A percentile compares a stretch with the other conserved stretches of the same genome.
Evolutionary conservation across 1,140 invertebrate genomes (phyloP).

Genomic region (Cephus cinctus): DNA sequence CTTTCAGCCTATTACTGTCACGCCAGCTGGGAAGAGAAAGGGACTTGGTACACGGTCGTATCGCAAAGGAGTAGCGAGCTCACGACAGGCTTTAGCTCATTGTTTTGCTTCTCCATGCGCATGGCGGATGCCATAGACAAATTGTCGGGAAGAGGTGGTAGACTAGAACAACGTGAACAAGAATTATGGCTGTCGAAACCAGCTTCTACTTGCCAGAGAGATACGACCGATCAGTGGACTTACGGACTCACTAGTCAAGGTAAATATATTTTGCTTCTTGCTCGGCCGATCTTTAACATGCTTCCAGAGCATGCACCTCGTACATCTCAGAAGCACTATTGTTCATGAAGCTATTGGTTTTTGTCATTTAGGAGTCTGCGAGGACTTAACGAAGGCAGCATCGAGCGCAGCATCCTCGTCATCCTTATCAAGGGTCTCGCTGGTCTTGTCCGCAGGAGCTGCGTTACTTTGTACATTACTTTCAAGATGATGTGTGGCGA

Average conservation of each 20-base stretch:
- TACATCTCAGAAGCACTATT: neutral
- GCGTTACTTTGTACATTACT: constrained; percentile 33
- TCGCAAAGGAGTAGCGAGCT: constrained; percentile 52
- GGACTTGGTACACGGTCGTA: constrained; percentile 60
- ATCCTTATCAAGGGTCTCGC: constrained; percentile 37
- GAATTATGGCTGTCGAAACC: constrained; percentile 43
- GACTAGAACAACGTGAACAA: constrained; percentile 33
- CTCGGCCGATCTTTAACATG: too few species aligned
- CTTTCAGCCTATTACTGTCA: constrained; percentile 60
- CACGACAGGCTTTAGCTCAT: constrained; percentile 25
- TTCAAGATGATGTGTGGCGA: constrained; percentile 49
- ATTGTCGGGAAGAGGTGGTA: constrained; percentile 23
- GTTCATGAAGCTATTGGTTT: constrained; percentile 1
- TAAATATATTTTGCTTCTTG: constrained; percentile 16
- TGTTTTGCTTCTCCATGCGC: constrained; percentile 48
- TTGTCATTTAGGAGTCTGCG: constrained; percentile 44
- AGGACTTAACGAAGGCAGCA: constrained; percentile 47
- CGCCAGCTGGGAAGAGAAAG: constrained; percentile 62
- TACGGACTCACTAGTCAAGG: constrained; percentile 49
- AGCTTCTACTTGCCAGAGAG: constrained; percentile 38
- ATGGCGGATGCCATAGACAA: constrained; percentile 21
- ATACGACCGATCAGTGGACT: constrained; percentile 37
- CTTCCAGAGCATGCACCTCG: too few species aligned
- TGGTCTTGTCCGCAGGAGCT: constrained; percentile 27
- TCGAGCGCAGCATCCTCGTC: constrained; percentile 46